Conservation (phyloP, 2,888 invertebrate species). For the Junonia oenone region DNA sequence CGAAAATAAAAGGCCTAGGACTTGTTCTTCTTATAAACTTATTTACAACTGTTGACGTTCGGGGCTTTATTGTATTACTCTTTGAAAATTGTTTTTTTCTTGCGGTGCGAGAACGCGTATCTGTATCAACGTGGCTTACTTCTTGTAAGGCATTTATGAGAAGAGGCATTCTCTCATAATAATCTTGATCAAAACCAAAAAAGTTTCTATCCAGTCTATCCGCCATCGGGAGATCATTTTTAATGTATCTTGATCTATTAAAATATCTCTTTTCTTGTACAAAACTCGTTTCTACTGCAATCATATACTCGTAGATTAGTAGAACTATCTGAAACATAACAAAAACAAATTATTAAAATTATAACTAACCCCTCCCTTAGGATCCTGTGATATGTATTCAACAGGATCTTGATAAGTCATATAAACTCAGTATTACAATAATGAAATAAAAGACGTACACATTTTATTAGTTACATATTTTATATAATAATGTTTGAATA, state of each 20-base stretch:
- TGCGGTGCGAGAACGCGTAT: constrained; percentile 32
- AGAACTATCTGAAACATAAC: constrained; percentile 67
- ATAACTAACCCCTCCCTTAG: too few species aligned
- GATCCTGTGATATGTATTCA: neutral
- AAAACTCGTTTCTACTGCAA: constrained; percentile 68
- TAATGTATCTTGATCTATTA: constrained; percentile 37
- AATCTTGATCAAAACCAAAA: constrained; percentile 70
- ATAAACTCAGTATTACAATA: neutral
- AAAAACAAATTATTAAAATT: too few species aligned
- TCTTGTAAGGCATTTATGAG: constrained; percentile 71
- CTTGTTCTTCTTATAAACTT: constrained; percentile 58
- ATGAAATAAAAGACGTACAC: neutral
- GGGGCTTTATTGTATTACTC: constrained; percentile 30
- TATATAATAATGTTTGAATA: too few species aligned
- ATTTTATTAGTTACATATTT: too few species aligned
- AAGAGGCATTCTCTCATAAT: constrained; percentile 69
- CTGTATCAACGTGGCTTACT: constrained; percentile 56
- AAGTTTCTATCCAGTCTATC: constrained; percentile 61
- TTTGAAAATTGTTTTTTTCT: constrained; percentile 27
- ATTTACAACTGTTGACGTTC: constrained; percentile 34
- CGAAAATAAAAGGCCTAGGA: constrained; percentile 74
- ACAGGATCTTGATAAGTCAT: neutral
- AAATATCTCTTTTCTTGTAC: constrained; percentile 52
- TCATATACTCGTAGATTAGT: constrained; percentile 73
- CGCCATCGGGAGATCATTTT: constrained; percentile 53